Evolutionary conservation across 2,888 invertebrate genomes (phyloP).

Genomic region (Gibbula magus): DNA sequence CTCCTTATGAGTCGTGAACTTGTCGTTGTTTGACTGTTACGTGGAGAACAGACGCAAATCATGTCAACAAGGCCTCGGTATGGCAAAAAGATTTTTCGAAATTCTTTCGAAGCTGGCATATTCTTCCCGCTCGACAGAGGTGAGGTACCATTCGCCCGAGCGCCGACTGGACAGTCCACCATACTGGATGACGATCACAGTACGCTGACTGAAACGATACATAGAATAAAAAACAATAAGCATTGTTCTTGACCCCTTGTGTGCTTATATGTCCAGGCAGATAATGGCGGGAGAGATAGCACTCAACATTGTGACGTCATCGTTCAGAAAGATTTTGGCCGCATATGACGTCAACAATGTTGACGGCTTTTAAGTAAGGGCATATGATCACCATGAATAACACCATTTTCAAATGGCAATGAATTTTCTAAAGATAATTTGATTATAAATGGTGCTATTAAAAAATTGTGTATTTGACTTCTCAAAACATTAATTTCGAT

Average conservation of each 20-base stretch:
- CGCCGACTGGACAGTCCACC: background rate
- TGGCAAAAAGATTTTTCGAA: too few relatives aligned
- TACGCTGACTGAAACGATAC: background rate
- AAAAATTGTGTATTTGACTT: background rate
- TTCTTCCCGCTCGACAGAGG: background rate
- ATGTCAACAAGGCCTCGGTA: too few relatives aligned
- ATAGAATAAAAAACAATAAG: constrained; percentile 11
- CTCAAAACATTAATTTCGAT: background rate
- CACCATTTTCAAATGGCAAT: background rate
- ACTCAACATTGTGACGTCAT: background rate
- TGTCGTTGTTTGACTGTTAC: background rate
- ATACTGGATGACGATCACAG: background rate
- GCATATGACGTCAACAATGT: background rate
- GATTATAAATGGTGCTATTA: background rate
- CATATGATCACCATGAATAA: background rate
- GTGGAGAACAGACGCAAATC: background rate
- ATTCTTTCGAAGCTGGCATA: too few relatives aligned
- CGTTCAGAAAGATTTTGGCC: background rate
- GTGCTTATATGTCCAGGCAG: constrained; percentile 13
- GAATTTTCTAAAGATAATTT: background rate
- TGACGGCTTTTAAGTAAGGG: background rate
- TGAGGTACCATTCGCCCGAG: background rate
- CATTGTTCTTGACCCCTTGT: constrained; percentile 10
- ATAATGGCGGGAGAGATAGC: background rate
- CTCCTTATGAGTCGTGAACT: background rate